phyloP scores from a whole-genome alignment of 2,113 vertebrate genomes.

The Lonchura striata region DNA sequence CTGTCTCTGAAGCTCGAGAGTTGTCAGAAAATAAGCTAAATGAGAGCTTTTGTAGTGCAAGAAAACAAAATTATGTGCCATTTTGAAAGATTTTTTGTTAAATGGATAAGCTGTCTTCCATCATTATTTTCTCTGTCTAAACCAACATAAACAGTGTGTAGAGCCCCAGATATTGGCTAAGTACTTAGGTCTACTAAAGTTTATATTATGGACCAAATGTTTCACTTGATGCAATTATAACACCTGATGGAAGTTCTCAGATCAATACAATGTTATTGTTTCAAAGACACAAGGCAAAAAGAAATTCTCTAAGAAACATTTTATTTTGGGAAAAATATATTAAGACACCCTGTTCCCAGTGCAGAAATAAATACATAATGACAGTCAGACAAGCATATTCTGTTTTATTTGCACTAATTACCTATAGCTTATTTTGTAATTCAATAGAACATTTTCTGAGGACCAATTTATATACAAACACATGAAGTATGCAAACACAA shows the following conservation, averaged over 20 bases:
- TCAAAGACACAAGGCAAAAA: neutral
- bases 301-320: neutral
- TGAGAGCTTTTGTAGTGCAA: neutral
- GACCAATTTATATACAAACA: neutral
- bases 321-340: neutral
- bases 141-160: neutral
- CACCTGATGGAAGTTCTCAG: neutral
- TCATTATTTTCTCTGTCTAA: neutral
- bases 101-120: neutral
- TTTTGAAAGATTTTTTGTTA: neutral
- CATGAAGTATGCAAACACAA: neutral
- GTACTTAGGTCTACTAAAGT: neutral
- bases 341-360: neutral
- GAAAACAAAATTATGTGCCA: neutral
- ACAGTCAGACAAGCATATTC: neutral
- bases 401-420: neutral
- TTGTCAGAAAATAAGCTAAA: slow-evolving; percentile 16
- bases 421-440: neutral
- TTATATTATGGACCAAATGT: neutral
- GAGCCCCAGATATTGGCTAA: neutral
- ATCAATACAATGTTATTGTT: neutral
- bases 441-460: neutral
- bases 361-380: neutral
- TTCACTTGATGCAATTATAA: neutral
- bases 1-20: neutral